Evolutionary conservation across 1,140 invertebrate species (phyloP).

Genomic region (Procambarus clarkii): DNA sequence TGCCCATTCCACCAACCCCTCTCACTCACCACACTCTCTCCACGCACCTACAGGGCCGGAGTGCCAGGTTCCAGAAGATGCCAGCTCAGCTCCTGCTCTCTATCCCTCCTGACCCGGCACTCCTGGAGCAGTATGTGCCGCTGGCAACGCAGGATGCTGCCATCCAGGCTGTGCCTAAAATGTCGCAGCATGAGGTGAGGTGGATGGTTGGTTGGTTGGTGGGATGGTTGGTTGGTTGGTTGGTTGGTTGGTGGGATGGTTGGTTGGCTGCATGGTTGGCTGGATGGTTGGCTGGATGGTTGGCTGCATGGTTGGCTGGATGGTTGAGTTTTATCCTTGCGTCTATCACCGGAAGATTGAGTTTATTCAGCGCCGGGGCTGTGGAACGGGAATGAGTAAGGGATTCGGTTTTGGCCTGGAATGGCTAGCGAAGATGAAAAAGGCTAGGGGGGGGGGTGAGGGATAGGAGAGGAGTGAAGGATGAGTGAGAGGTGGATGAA

Average conservation of each 20-base stretch:
- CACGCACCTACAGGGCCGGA: conserved; percentile 57
- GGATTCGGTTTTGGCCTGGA: no score
- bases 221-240: background rate
- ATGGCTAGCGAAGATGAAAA: no score
- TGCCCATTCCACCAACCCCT: no score
- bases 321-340: no score
- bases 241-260: background rate
- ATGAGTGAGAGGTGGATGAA: background rate
- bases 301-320: no score
- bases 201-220: background rate
- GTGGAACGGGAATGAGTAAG: no score
- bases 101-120: conserved; percentile 54
- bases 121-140: conserved; percentile 43
- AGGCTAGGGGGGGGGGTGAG: background rate
- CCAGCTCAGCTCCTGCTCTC: conserved; percentile 55
- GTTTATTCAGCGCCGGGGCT: no score
- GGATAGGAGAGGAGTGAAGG: background rate
- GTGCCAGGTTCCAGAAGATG: conserved; percentile 34
- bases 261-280: no score
- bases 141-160: conserved; percentile 52
- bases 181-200: conserved; percentile 64
- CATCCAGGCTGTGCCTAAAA: conserved; percentile 48
- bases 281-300: no score
- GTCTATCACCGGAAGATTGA: no score
- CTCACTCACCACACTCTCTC: no score